A percentile compares a stretch with the other conserved stretches of the same genome.
These are phyloP conservation scores for Caenorhabditis uteleia DNA, from an alignment of 2,888 invertebrate species.

Conservation along the genomic window DNA sequence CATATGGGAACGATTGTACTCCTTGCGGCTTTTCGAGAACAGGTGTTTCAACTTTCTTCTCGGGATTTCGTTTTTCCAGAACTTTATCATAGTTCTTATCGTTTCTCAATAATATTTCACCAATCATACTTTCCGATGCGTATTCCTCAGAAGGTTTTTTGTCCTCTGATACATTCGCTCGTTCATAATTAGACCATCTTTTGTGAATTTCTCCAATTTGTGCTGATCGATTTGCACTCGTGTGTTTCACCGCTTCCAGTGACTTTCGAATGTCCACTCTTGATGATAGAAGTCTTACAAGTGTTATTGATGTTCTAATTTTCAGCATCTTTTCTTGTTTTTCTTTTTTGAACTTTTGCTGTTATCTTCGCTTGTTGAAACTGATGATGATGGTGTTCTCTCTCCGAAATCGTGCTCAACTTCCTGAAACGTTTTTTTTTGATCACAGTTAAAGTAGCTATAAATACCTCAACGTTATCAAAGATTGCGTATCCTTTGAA, in stretches of 20 bases:
- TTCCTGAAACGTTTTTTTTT: conserved; percentile 7
- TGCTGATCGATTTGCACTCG: conserved; percentile 20
- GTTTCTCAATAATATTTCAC: conserved; percentile 45
- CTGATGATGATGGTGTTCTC: conserved; percentile 2
- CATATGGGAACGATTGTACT: too few species aligned
- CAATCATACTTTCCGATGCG: conserved; percentile 44
- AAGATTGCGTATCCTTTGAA: conserved; percentile 59
- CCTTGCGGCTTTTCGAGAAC: too few species aligned
- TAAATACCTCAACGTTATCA: conserved; percentile 42
- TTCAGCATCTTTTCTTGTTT: conserved; percentile 17
- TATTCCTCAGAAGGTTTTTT: conserved; percentile 8
- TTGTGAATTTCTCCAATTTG: conserved; percentile 35
- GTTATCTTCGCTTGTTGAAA: too few species aligned
- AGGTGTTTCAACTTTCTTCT: background rate
- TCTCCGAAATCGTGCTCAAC: conserved; percentile 52
- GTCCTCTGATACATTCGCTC: conserved; percentile 11
- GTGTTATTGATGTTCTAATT: too few species aligned
- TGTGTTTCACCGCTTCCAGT: conserved; percentile 13
- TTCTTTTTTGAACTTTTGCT: conserved; percentile 8
- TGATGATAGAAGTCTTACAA: conserved; percentile 10
- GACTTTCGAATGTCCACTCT: conserved; percentile 23
- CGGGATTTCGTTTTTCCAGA: conserved; percentile 22
- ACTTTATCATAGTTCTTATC: conserved; percentile 22
- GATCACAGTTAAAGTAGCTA: background rate
- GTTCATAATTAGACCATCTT: conserved; percentile 17